Percentiles rank a stretch among this genome's conserved stretches.
Conservation (phyloP, 1,140 invertebrate genomes). For the Probaryconus sp. region DNA sequence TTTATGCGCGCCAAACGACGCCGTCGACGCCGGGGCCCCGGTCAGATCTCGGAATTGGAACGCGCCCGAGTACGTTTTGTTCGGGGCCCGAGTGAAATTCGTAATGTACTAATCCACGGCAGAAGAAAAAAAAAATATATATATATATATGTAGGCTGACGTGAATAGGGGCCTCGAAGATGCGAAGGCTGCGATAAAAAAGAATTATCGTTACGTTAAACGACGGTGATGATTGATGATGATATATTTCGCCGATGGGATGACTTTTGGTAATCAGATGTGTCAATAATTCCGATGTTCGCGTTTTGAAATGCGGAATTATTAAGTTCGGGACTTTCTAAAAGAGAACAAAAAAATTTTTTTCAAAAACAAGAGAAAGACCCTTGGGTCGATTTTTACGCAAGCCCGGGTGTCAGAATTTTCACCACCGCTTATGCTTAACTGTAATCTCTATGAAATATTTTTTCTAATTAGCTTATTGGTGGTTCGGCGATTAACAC, state of each 20-base stretch:
- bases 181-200: conserved; percentile 20
- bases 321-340: conserved; percentile 22
- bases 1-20: conserved; percentile 9
- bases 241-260: background rate
- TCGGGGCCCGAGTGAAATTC: conserved; percentile 36
- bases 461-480: no score
- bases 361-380: background rate
- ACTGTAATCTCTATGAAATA: no score
- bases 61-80: conserved; percentile 7
- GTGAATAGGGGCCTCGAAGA: conserved; percentile 9
- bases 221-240: conserved; percentile 33
- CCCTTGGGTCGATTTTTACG: no score
- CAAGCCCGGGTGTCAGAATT: no score
- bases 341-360: conserved; percentile 1
- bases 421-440: no score
- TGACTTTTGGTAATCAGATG: conserved; percentile 19
- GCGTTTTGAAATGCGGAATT: conserved; percentile 5
- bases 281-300: conserved; percentile 21
- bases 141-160: conserved; percentile 11
- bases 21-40: background rate
- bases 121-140: background rate
- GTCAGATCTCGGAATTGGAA: background rate
- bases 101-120: conserved; percentile 14
- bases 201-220: conserved; percentile 21
- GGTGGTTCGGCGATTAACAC: no score